Base-by-base conservation (phyloP, 2,888 invertebrate species). In the Lysandra bellargus region DNA sequence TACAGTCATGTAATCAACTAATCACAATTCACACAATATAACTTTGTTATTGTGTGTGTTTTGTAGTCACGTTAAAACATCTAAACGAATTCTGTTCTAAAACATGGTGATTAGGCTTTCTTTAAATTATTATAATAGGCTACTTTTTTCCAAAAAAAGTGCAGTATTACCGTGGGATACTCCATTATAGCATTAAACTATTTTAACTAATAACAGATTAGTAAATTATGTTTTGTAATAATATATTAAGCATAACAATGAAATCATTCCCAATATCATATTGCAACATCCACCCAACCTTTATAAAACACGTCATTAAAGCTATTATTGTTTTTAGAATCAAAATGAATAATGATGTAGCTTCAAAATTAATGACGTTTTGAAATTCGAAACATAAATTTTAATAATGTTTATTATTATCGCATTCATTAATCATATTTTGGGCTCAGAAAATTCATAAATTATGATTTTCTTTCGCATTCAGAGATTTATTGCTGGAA, bases 401-500 rank as follows among this genome's bases (percentile, higher is more conserved):
- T 57, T 76, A 57, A 76, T 76, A 76, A 57, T 76, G 57, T 76
- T 76, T 76, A 57, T 76, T 75, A 75, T 75, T 44, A 76, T 57
- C 76, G 33, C 76, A 30, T 33, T 76, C 76, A 76, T 76, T 76
- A 76, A 76, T 76, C 53, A 76, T 17, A 30, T 57, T 76, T 76
- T 30, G 57, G 76, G 76, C 76, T 23, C 49, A 76, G 76, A 76
- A 17, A 57, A 53, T 76, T 76, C 76, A 76, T 76, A 76, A 76
- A 76, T 76, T 76, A 37, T 69, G 33, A 69, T 69, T 69, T 69
- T 69, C 69, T 33, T 69, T 69, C 69, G 33, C 14, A 69, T 69
- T 69, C 37, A 14, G 69, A 33, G 69, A 69, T 69, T 69, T 69
- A 69, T 69, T 69, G 69, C 69, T 37, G 14, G 69, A 69, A 69